Evolutionary conservation across 2,113 vertebrate species (phyloP).

Genomic region (Rhynchopsitta pachyrhyncha): DNA sequence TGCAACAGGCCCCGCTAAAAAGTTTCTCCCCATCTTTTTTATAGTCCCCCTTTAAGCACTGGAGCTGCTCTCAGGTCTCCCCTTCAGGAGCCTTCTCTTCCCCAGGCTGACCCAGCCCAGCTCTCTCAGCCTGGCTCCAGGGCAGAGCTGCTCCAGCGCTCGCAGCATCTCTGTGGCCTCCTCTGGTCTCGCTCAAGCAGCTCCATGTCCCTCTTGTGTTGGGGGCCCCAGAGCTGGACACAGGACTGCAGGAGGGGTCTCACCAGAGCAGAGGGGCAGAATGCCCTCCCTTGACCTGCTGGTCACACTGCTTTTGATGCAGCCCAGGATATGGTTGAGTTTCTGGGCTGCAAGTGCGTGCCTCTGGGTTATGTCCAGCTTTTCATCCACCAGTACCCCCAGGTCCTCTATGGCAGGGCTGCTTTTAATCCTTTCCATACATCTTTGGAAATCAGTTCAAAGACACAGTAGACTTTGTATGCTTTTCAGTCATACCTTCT

Average conservation of each 20-base stretch:
- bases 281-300: not conserved
- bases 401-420: not conserved
- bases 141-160: not conserved
- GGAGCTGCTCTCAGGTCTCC: not conserved
- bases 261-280: not conserved
- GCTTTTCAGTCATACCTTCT: conserved; percentile 29
- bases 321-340: not conserved
- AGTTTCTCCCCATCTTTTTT: not conserved
- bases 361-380: fast-evolving
- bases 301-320: not conserved
- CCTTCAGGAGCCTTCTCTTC: not conserved
- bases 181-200: not conserved
- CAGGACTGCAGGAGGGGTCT: not conserved
- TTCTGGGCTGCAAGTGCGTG: not conserved
- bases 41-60: not conserved
- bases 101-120: not conserved
- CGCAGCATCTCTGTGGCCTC: not conserved
- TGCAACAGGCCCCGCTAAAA: not conserved
- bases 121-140: not conserved
- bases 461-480: not conserved
- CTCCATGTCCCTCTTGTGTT: not conserved
- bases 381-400: not conserved
- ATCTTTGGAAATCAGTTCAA: conserved; percentile 26
- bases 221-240: not conserved
- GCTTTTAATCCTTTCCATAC: not conserved